Base-by-base conservation (phyloP, 2,797 vertebrate species). In the Falco novaeseelandiae region DNA sequence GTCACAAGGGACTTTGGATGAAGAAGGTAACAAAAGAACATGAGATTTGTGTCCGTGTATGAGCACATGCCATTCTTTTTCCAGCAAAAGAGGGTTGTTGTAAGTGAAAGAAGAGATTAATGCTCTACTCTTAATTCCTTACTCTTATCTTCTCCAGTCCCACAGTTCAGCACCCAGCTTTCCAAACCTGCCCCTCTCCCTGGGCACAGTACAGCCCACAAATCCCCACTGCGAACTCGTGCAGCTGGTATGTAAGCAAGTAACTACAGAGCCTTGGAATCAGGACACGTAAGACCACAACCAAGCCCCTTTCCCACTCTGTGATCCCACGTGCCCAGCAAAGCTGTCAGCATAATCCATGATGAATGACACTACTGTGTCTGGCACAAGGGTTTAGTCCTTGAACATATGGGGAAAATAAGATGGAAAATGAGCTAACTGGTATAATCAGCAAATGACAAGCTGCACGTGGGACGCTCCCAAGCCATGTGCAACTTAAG, bases 191-290 rank as follows among this genome's bases (percentile, higher is more conserved):
- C 18, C n/a, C 51, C 14, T 51, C 32, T 76, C 22, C 38, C 34
- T 5, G 7, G n/a, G 19, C 58, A 34, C 0, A 0, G 7, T 10
- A 58, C 14, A 71, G 15, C 12, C 51, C 27, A 32, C 0, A 5
- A 51, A 51, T 23, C 21, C 42, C 58, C 5, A 34, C 20, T 42
- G 16, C 27, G 6, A 79, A 42, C n/a, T 65, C 23, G 7, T 23
- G 46, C 25, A 71, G 63, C 26, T 54, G 16, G 25, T 15, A 32
- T 3, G 14, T 32, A 72, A 88, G 30, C 25, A 65, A 71, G 21
- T 12, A 86, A 70, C 40, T 23, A 59, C 9, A 82, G 5, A 86
- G 46, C 10, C 36, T 57, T 46, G 42, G 42, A 91, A 83, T 18
- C 23, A 17, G 26, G 22, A 78, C 20, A 66, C 12, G 0, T 14